Conservation (phyloP, 2,888 invertebrate species). For the Griposia aprilina region DNA sequence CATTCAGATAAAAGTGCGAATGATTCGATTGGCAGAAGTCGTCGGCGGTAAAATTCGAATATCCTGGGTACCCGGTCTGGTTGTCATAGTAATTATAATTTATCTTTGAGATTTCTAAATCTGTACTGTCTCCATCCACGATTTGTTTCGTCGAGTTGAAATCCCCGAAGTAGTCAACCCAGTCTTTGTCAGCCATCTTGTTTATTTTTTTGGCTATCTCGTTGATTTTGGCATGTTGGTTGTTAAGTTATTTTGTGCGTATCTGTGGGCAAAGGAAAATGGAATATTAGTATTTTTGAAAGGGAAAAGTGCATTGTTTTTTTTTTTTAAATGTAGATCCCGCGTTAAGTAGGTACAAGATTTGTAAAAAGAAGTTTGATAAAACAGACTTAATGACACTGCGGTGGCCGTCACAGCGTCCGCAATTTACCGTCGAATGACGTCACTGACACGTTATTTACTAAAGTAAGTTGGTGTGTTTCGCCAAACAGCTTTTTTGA, state of each 20-base stretch:
- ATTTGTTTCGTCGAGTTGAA: slow-evolving; percentile 68
- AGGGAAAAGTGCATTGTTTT: neutral
- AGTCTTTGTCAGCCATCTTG: slow-evolving; percentile 84
- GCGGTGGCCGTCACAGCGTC: too few relatives aligned
- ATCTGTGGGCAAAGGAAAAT: slow-evolving; percentile 60
- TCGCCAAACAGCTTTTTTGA: neutral
- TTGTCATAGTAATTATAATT: slow-evolving; percentile 78
- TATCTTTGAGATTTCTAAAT: slow-evolving; percentile 60
- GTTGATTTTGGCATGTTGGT: slow-evolving; percentile 50
- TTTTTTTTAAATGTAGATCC: neutral
- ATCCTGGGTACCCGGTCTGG: slow-evolving; percentile 72
- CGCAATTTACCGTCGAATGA: neutral
- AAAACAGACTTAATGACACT: neutral
- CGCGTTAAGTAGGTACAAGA: neutral
- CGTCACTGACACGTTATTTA: neutral
- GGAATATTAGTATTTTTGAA: slow-evolving; percentile 2
- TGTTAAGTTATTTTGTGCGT: slow-evolving; percentile 36
- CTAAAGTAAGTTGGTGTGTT: neutral
- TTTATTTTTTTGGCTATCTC: slow-evolving; percentile 41
- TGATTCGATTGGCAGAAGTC: slow-evolving; percentile 85
- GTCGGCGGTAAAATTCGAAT: slow-evolving; percentile 82
- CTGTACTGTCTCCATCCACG: slow-evolving; percentile 61
- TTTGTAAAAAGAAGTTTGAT: neutral
- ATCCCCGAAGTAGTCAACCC: slow-evolving; percentile 79
- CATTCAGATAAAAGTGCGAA: slow-evolving; percentile 90